Conservation (phyloP, 1,140 invertebrate genomes). For the Arctopsyche grandis region DNA sequence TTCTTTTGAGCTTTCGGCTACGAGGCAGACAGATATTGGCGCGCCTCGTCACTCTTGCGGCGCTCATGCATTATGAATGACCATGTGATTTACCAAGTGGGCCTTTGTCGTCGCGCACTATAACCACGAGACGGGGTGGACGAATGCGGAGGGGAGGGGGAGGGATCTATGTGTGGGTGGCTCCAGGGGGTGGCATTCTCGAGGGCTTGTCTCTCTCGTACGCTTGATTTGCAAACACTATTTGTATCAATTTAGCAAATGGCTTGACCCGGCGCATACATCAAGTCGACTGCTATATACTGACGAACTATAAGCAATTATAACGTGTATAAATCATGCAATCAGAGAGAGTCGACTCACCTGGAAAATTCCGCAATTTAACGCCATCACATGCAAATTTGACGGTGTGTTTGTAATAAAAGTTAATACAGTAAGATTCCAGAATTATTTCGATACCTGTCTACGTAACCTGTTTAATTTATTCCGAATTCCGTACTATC, state of each 20-base stretch:
- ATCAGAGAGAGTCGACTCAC: neutral
- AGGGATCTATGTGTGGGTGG: too few relatives aligned
- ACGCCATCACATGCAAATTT: too few relatives aligned
- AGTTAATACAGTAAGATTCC: too few relatives aligned
- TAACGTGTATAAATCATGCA: constrained; percentile 5
- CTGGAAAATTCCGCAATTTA: neutral
- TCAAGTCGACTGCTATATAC: constrained; percentile 1
- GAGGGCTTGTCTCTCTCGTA: constrained; percentile 28
- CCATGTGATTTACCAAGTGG: constrained; percentile 41
- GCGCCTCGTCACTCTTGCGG: neutral
- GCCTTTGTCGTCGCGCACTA: constrained; percentile 31
- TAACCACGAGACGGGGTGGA: neutral
- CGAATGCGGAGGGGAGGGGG: too few relatives aligned
- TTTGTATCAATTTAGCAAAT: constrained; percentile 43
- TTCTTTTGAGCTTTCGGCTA: constrained; percentile 8
- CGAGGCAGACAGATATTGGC: neutral
- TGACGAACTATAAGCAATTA: constrained; percentile 5
- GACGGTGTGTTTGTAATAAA: too few relatives aligned
- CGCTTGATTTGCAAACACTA: constrained; percentile 40
- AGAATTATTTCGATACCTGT: too few relatives aligned
- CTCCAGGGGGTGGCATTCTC: neutral
- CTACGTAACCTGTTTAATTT: too few relatives aligned
- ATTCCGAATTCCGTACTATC: too few relatives aligned
- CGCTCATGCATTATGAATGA: constrained; percentile 32
- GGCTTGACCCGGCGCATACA: constrained; percentile 29